These are phyloP conservation scores for Hystrix brachyura DNA, from an alignment of 2,113 vertebrate species.

Conservation along the genomic window DNA sequence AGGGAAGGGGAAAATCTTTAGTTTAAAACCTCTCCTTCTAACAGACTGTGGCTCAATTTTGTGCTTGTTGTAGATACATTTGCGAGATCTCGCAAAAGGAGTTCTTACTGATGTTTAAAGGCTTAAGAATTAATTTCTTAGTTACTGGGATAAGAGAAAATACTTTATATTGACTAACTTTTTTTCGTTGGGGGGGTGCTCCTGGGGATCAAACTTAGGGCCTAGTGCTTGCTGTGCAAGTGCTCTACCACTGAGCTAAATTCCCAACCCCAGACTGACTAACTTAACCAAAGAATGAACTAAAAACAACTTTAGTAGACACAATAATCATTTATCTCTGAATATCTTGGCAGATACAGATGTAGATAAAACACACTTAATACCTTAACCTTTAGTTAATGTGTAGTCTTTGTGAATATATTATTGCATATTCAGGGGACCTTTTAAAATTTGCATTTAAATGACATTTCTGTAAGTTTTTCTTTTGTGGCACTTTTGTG, in stretches of 20 bases:
- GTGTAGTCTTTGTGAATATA: neutral
- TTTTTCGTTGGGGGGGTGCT: no score
- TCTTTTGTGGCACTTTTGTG: neutral
- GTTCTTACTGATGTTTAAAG: neutral
- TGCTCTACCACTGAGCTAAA: no score
- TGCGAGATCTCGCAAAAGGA: conserved; percentile 30
- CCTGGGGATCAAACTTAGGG: no score
- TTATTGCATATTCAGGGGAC: neutral
- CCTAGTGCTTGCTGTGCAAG: no score
- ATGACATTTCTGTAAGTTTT: conserved; percentile 37
- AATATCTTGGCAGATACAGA: conserved; percentile 13
- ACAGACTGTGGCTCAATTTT: neutral
- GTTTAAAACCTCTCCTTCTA: neutral
- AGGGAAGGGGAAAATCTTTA: neutral
- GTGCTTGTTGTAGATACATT: neutral
- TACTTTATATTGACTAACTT: neutral
- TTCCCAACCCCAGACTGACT: no score
- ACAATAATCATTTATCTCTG: conserved; percentile 1
- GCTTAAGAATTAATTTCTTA: neutral
- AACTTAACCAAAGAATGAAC: neutral
- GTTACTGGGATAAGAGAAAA: conserved; percentile 9
- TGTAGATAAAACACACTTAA: neutral
- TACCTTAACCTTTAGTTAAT: neutral
- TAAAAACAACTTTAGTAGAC: neutral
- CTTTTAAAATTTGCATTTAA: neutral